Conservation (phyloP, 37 sponge, comb jelly and placozoan genomes). For the Oopsacas minuta region DNA sequence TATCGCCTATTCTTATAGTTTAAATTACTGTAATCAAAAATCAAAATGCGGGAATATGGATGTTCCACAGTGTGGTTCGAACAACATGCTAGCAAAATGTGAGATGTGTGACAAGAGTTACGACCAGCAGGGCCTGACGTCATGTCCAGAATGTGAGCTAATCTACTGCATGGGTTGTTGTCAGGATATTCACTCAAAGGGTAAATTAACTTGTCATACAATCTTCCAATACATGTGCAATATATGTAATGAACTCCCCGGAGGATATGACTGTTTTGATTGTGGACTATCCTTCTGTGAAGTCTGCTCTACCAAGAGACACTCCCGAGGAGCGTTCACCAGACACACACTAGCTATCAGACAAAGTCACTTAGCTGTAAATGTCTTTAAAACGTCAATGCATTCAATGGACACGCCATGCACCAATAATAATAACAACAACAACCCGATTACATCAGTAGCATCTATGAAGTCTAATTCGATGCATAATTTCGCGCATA, state of each 20-base stretch:
- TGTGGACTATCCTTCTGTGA: constrained; percentile 11
- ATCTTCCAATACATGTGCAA: constrained; percentile 1
- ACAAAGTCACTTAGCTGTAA: neutral
- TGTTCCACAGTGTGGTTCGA: neutral
- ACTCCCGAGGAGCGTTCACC: constrained; percentile 8
- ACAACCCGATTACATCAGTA: neutral
- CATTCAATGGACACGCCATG: neutral
- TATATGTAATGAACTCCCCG: neutral
- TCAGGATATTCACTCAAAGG: neutral
- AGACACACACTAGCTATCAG: neutral
- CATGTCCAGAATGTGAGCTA: constrained; percentile 1
- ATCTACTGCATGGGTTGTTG: constrained; percentile 4
- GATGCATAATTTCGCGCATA: neutral
- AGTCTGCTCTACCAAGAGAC: neutral
- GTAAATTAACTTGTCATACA: neutral
- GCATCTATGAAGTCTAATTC: neutral
- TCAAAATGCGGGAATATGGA: neutral
- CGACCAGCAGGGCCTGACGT: constrained; percentile 2
- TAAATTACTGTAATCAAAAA: neutral
- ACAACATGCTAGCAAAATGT: neutral
- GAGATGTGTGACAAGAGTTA: neutral
- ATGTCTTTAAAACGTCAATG: neutral
- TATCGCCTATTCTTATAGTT: neutral
- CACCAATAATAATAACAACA: neutral
- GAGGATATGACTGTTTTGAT: neutral